Percentiles rank a stretch among this genome's conserved stretches.
Conservation (phyloP, 2,888 invertebrate species). For the Amiota communis region DNA sequence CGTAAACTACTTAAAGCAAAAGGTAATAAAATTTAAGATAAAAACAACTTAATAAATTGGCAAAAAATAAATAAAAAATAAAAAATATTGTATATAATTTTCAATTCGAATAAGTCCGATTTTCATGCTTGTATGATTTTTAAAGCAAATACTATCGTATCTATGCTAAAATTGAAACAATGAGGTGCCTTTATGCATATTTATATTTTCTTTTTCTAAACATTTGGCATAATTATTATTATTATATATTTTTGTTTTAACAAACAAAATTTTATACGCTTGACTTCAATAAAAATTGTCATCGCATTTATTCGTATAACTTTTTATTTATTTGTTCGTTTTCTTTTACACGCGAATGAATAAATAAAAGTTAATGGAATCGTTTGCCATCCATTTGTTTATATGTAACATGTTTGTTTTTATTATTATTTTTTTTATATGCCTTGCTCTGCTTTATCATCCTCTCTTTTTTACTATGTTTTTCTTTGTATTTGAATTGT, state of each 20-base stretch:
- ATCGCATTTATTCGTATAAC: too few species aligned
- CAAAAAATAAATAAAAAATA: slow-evolving; percentile 10
- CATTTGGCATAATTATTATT: not conserved
- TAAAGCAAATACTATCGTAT: too few species aligned
- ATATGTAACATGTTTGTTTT: not conserved
- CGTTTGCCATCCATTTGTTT: too few species aligned
- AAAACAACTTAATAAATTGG: not conserved
- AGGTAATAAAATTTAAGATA: slow-evolving; percentile 4
- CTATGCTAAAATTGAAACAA: not conserved
- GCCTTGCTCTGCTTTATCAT: not conserved
- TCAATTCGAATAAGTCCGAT: too few species aligned
- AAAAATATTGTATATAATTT: not conserved
- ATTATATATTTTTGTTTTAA: too few species aligned
- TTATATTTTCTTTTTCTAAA: not conserved
- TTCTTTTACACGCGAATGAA: too few species aligned
- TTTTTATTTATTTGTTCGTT: too few species aligned
- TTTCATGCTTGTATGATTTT: not conserved
- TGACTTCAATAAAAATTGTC: too few species aligned
- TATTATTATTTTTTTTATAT: not conserved
- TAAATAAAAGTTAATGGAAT: too few species aligned
- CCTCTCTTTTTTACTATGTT: not conserved
- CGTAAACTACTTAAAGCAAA: not conserved
- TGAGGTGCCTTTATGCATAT: not conserved
- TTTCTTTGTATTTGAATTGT: not conserved
- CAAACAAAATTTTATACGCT: too few species aligned